These are phyloP conservation scores for Formica selysi DNA, from an alignment of 1,140 invertebrate genomes.

Conservation along the genomic window DNA sequence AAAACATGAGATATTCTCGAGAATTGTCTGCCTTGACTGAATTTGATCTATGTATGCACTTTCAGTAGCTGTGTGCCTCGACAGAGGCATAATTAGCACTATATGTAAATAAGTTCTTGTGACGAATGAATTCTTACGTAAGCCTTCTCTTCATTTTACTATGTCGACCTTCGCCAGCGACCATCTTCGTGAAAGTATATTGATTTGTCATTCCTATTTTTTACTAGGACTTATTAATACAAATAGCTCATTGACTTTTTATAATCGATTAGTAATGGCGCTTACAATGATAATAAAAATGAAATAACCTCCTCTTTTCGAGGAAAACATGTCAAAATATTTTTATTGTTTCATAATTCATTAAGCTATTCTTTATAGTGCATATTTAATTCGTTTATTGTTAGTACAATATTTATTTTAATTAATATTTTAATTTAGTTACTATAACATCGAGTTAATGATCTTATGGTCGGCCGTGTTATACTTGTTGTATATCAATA, in stretches of 20 bases:
- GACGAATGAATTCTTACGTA: conserved; percentile 60
- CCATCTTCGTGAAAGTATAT: conserved; percentile 26
- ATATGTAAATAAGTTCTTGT: conserved; percentile 64
- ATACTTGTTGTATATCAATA: neutral
- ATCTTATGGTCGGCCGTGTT: neutral
- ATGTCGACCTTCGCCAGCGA: conserved; percentile 36
- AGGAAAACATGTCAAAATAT: neutral
- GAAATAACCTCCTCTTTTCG: neutral
- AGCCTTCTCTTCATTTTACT: conserved; percentile 45
- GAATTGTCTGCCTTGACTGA: conserved; percentile 10
- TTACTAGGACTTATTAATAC: neutral
- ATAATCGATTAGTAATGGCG: neutral
- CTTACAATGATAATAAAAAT: neutral
- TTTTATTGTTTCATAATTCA: neutral
- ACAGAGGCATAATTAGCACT: conserved; percentile 60
- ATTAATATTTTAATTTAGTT: neutral
- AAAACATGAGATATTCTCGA: neutral
- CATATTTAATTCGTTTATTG: neutral
- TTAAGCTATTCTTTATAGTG: neutral
- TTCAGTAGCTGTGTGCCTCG: neutral
- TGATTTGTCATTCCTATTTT: conserved; percentile 56
- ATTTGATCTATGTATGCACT: neutral
- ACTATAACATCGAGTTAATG: conserved; percentile 8
- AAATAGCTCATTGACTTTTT: conserved; percentile 37
- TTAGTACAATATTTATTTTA: neutral